phyloP scores from a whole-genome alignment of 2,888 invertebrate species.

The Papilio protenor region DNA sequence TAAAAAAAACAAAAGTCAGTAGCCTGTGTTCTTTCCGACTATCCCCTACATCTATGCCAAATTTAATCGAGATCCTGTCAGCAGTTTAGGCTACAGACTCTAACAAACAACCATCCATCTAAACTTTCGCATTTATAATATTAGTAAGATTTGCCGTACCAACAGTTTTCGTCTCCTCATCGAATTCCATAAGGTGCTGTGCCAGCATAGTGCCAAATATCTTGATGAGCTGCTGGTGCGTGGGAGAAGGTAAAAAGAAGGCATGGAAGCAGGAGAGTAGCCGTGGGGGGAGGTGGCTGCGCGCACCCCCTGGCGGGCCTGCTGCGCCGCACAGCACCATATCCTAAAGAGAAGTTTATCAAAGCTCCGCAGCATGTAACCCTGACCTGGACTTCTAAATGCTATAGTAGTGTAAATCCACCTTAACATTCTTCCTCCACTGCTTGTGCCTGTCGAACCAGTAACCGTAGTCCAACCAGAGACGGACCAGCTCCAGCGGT shows the following conservation, averaged over 20 bases:
- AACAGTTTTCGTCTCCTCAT: conserved; percentile 90
- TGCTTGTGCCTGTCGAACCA: conserved; percentile 95
- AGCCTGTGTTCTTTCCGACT: too few relatives aligned
- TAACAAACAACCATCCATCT: too few relatives aligned
- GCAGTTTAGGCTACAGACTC: too few relatives aligned
- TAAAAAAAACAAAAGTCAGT: too few relatives aligned
- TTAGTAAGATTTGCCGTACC: conserved; percentile 65
- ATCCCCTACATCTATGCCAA: too few relatives aligned
- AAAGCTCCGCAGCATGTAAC: background rate
- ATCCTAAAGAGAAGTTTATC: conserved; percentile 76
- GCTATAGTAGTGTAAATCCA: conserved; percentile 52
- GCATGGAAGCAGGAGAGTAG: conserved; percentile 93
- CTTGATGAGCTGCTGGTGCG: conserved; percentile 89
- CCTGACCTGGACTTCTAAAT: too few relatives aligned
- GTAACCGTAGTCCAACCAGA: conserved; percentile 95
- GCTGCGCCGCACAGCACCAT: conserved; percentile 92
- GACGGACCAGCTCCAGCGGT: conserved; percentile 91
- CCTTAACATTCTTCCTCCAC: conserved; percentile 89
- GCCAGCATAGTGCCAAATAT: conserved; percentile 94
- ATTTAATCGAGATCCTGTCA: too few relatives aligned
- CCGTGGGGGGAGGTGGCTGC: conserved; percentile 90
- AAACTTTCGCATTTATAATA: too few relatives aligned
- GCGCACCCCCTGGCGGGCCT: conserved; percentile 94
- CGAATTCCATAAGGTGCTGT: conserved; percentile 91
- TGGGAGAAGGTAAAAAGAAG: conserved; percentile 86